Base-by-base conservation (phyloP, 2,888 invertebrate species). In the Anthoptus insignis region DNA sequence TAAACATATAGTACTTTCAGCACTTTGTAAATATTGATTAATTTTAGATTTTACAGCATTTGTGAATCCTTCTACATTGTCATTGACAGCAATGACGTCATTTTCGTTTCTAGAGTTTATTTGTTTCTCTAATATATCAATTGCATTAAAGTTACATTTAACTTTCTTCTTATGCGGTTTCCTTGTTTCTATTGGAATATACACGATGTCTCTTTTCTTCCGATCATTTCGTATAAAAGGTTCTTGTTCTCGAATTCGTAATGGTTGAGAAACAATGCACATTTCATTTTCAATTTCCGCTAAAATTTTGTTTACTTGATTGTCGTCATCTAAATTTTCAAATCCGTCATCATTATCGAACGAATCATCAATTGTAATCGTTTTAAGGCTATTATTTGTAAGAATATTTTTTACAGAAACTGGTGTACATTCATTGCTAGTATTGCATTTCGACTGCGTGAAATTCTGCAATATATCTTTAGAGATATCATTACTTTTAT, bases 201-300 rank as follows among this genome's bases (percentile, higher is more conserved):
- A 9, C 50, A 42, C 50, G 42, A 57, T 59, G 57, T 54, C 56
- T 47, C 7, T 59, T 58, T 61, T 24, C 27, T 45, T 59, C 59
- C 57, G 19, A 45, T 53, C 34, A 59, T 49, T 61, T 6, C n/a
- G 11, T 6, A 21, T 16, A 53, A 53, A 27, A 39, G 42, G 24
- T 13, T 21, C 54, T 60, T 37, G 34, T n/a, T n/a, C 8, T 47
- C 32, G 21, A 47, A 16, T 16, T 9, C 14, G 7, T 47, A 32
- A 42, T 29, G 45, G 14, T 32, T 24, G 13, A n/a, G n/a, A n/a
- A 1, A 1, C 57, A 52, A 56, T 79, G 19, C 65, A 68, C 68
- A 90, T 90, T 83, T 91, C 89, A 64, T 71, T 81, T 80, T 92
- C 91, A 53, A 91, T 91, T 65, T 86, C 77, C 52, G 75, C 81